These are phyloP conservation scores for Buteo buteo DNA, from an alignment of 2,113 vertebrate genomes.

Conservation along the genomic window DNA sequence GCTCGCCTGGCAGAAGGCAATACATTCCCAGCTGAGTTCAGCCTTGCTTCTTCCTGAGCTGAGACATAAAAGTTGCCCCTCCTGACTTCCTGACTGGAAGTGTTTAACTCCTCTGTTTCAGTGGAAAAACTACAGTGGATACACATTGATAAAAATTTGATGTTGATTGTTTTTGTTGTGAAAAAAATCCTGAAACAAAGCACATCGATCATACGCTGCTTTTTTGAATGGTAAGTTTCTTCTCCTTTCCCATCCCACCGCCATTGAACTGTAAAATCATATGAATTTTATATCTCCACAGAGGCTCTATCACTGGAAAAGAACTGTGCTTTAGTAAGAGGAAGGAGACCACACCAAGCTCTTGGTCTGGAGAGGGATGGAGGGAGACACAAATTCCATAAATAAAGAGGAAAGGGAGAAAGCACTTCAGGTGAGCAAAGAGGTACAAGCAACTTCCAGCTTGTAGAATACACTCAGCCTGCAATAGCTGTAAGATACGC, in stretches of 20 bases:
- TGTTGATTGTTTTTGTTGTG: not conserved
- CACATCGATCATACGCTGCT: rapidly evolving
- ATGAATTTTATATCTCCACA: not conserved
- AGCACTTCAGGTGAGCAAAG: not conserved
- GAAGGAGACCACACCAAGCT: not conserved
- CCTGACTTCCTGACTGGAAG: not conserved
- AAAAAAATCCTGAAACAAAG: not conserved
- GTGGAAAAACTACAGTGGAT: not conserved
- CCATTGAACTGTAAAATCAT: not conserved
- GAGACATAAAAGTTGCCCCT: not conserved
- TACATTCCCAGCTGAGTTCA: not conserved
- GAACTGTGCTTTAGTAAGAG: not conserved
- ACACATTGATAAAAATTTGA: not conserved
- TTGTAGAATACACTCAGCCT: not conserved
- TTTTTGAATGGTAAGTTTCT: not conserved
- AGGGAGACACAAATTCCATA: not conserved
- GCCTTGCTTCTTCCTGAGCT: not conserved
- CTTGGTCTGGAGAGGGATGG: not conserved
- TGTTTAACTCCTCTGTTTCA: rapidly evolving
- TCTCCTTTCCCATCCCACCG: not conserved
- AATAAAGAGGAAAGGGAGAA: not conserved
- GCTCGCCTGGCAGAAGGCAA: not conserved
- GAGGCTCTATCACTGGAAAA: not conserved
- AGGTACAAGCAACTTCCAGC: not conserved
- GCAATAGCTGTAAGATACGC: not conserved